phyloP scores from a whole-genome alignment of 1,140 invertebrate species.

The Ditylenchus dipsaci region DNA sequence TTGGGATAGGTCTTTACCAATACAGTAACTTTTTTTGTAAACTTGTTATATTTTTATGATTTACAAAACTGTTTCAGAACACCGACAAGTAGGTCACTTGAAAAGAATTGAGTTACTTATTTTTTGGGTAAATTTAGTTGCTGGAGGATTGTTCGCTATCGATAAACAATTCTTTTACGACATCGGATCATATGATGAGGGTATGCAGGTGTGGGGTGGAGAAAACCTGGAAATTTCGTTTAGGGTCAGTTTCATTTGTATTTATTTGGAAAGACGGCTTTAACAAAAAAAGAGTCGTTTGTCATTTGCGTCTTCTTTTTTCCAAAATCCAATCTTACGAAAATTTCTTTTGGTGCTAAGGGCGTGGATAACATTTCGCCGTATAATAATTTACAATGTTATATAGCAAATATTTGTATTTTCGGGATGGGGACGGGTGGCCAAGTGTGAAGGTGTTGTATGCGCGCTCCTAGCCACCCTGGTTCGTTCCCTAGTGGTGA shows the following conservation, averaged over 20 bases:
- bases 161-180: conserved; percentile 46
- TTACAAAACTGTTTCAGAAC: conserved; percentile 16
- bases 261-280: not conserved
- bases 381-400: too few species aligned
- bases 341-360: too few species aligned
- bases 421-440: too few species aligned
- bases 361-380: too few species aligned
- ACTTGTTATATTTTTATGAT: conserved; percentile 10
- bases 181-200: conserved; percentile 79
- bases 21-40: conserved; percentile 27
- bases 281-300: too few species aligned
- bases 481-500: too few species aligned
- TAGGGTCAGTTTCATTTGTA: conserved; percentile 56
- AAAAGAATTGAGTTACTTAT: too few species aligned
- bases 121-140: conserved; percentile 10
- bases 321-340: too few species aligned
- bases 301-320: too few species aligned
- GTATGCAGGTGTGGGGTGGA: conserved; percentile 93
- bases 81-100: conserved; percentile 30
- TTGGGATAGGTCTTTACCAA: conserved; percentile 42
- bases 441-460: too few species aligned
- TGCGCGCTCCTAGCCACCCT: too few species aligned
- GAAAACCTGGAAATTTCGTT: conserved; percentile 67
- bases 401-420: too few species aligned
- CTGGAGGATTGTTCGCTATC: conserved; percentile 46